Evolutionary conservation across 2,888 invertebrate species (phyloP), one percentile per base, ranked within the genome.

Genomic region (Cataglyphis albicans): DNA sequence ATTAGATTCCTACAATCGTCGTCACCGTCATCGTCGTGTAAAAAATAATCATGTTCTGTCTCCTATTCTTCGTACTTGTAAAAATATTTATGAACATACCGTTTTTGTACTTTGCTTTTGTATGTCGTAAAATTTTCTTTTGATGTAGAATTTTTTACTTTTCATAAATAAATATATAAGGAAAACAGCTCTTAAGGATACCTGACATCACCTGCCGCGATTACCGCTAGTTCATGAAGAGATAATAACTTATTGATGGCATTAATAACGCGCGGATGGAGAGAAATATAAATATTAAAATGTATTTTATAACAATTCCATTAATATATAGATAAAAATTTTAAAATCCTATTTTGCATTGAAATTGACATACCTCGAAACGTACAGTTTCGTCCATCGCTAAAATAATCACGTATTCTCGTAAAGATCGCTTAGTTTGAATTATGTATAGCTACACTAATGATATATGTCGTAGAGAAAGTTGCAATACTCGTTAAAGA

Each of bases 1-100:
- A 96, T 92, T 96, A 95, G 95, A 55, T 57, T 57, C 38, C 32
- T 32, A 15, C 3, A 32, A 21, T 81, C 63, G 25, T 73, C 67
- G 65, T 64, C 75, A 80, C 67, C 61, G 55, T 76, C 64, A 52
- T 72, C 67, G 21, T 74, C 73, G 83, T 88, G 82, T 87, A 83
- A 59, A 89, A 89, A 85, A 38, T 35, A 70, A 83, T 80, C 52
- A 82, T 55, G 38, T 9, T 15, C 70, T 38, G 82, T 84, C 72
- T 55, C 59, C 44, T 81, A 83, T 85, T 74, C 73, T 52, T 38
- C 18, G 68, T 84, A 82, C 29, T 83, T 78, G 64, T 88, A 85
- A 88, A 82, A 83, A 35, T 91, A 91, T 92, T 91, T 92, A 91
- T 92, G 81, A 85, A 84, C 80, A 86, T 80, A 65, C 9, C 21